These are phyloP conservation scores for Exaiptasia diaphana DNA, from an alignment of 64 coral and sea anemone species.

Conservation along the genomic window DNA sequence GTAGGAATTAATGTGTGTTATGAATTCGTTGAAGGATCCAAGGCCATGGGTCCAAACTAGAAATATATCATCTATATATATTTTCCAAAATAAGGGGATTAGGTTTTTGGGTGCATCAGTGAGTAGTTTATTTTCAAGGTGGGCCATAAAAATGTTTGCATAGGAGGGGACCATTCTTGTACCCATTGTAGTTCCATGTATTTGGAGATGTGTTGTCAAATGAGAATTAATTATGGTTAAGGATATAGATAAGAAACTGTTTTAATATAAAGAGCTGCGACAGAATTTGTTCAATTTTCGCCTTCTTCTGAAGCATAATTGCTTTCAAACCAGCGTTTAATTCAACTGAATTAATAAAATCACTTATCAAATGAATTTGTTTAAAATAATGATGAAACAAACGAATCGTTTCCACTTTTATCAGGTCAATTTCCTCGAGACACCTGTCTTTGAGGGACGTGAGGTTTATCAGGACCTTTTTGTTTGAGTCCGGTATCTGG, in stretches of 20 bases:
- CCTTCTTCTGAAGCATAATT: too few relatives aligned
- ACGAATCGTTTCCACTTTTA: not conserved
- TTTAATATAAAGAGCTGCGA: too few relatives aligned
- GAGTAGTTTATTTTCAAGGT: not conserved
- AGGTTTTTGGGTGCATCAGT: not conserved
- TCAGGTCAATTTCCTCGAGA: not conserved
- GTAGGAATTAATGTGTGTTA: too few relatives aligned
- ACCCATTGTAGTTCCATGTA: not conserved
- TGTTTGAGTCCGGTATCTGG: not conserved
- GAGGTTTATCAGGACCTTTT: not conserved
- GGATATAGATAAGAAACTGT: too few relatives aligned
- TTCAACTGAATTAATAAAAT: too few relatives aligned
- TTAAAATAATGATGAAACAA: not conserved
- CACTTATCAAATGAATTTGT: too few relatives aligned
- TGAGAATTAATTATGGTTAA: not conserved
- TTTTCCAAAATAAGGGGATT: conserved; percentile 4
- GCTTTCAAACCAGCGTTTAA: too few relatives aligned
- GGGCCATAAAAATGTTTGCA: not conserved
- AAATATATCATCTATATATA: not conserved
- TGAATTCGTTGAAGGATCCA: too few relatives aligned
- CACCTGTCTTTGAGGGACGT: not conserved
- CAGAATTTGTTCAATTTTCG: too few relatives aligned
- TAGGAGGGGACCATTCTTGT: not conserved
- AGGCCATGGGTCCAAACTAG: not conserved
- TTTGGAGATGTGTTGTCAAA: not conserved